These are phyloP conservation scores for Verasper variegatus DNA, from an alignment of 2,113 vertebrate species.

Conservation along the genomic window DNA sequence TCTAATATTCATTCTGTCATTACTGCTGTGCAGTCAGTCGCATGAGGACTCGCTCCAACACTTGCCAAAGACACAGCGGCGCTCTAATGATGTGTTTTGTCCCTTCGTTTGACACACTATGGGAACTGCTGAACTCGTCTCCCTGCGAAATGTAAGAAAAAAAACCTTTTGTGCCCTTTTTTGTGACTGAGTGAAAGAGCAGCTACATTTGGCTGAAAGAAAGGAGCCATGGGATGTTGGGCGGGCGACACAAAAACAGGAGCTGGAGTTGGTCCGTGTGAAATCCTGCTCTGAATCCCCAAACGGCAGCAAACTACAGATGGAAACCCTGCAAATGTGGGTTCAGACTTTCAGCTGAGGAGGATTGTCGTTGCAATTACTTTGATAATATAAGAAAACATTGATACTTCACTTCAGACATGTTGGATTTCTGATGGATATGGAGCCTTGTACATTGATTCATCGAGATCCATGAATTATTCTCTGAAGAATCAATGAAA, in stretches of 20 bases:
- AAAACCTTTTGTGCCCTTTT: slow-evolving; percentile 10
- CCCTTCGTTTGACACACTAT: slow-evolving; percentile 4
- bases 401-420: not conserved
- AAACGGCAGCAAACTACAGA: not conserved
- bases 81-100: slow-evolving; percentile 38
- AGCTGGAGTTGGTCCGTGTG: not conserved
- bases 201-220: not conserved
- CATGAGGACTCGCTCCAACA: slow-evolving; percentile 12
- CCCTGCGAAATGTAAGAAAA: slow-evolving; percentile 5
- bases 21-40: slow-evolving; percentile 40
- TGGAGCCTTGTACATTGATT: too few species aligned
- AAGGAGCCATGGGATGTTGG: slow-evolving; percentile 39
- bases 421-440: too few species aligned
- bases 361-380: not conserved
- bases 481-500: too few species aligned
- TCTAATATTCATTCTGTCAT: slow-evolving; percentile 33
- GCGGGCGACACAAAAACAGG: slow-evolving; percentile 7
- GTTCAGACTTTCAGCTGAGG: not conserved
- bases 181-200: slow-evolving; percentile 23
- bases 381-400: too few species aligned
- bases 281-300: slow-evolving; percentile 15
- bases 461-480: too few species aligned
- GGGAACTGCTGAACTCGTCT: slow-evolving; percentile 15
- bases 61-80: slow-evolving; percentile 26
- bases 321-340: not conserved